A percentile compares a stretch with the other conserved stretches of the same genome.
Conservation (phyloP, 1,140 invertebrate genomes). For the Andricus grossulariae region DNA sequence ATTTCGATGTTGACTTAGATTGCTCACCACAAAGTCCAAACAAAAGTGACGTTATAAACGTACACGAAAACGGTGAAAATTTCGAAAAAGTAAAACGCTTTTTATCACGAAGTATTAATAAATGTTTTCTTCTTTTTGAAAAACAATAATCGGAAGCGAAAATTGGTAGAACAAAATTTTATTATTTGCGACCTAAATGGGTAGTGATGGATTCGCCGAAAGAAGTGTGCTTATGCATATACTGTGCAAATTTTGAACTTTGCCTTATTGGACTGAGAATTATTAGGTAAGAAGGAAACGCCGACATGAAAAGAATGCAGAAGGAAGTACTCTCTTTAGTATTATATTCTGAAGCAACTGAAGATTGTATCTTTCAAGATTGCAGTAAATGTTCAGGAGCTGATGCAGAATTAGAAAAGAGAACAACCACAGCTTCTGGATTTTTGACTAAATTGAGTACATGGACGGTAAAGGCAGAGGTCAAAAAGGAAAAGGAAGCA, state of each 20-base stretch:
- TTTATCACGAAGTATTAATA: background rate
- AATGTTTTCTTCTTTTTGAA: background rate
- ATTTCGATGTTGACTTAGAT: conserved; percentile 4
- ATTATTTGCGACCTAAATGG: background rate
- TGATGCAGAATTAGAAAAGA: too few relatives aligned
- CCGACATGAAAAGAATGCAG: background rate
- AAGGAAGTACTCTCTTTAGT: too few relatives aligned
- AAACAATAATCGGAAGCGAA: background rate
- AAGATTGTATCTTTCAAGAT: background rate
- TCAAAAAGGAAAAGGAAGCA: too few relatives aligned
- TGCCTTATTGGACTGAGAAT: too few relatives aligned
- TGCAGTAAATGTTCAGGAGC: too few relatives aligned
- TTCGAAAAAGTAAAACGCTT: background rate
- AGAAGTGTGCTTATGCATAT: too few relatives aligned
- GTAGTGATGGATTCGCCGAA: background rate
- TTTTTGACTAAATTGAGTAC: too few relatives aligned
- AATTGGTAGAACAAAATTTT: too few relatives aligned
- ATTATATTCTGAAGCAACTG: background rate
- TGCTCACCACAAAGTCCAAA: background rate
- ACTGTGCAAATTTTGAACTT: too few relatives aligned
- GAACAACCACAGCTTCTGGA: too few relatives aligned
- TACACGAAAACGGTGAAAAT: background rate
- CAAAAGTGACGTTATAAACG: background rate
- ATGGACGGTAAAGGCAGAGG: too few relatives aligned
- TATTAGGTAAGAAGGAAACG: too few relatives aligned